Evolutionary conservation across 2,113 vertebrate genomes (phyloP).

Genomic region (Centrocercus urophasianus): DNA sequence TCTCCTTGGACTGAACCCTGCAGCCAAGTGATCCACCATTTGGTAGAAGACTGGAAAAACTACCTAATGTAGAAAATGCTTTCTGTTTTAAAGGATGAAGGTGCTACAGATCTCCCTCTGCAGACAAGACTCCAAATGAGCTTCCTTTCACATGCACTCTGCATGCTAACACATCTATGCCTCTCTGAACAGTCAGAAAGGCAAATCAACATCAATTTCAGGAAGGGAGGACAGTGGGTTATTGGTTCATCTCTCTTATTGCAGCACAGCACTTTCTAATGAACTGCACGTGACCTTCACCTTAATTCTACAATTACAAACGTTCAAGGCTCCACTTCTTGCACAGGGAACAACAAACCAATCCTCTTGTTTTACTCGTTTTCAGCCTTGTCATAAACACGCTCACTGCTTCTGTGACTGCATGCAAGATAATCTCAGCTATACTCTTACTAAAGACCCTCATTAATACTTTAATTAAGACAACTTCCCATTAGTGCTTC

Average conservation of each 20-base stretch:
- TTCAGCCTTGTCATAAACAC: not conserved
- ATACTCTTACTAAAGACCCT: not conserved
- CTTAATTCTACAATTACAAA: not conserved
- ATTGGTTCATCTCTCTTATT: not conserved
- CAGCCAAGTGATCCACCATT: not conserved
- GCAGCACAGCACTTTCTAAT: not conserved
- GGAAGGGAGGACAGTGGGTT: not conserved
- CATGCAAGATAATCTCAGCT: not conserved
- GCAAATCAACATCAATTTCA: not conserved
- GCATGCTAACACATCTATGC: not conserved
- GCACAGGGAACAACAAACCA: not conserved
- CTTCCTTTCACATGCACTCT: not conserved
- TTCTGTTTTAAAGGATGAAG: not conserved
- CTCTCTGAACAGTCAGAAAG: not conserved
- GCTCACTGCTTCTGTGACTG: not conserved
- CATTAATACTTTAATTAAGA: not conserved
- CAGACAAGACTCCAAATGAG: not conserved
- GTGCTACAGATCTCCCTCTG: not conserved
- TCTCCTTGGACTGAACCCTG: not conserved
- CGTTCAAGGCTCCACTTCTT: not conserved
- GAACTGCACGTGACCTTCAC: not conserved
- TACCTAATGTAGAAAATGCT: not conserved
- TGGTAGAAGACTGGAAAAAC: not conserved
- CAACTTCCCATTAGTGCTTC: not conserved
- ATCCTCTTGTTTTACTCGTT: not conserved